These are phyloP conservation scores for Cinara cedri DNA, from an alignment of 2,888 invertebrate species.

Conservation along the genomic window DNA sequence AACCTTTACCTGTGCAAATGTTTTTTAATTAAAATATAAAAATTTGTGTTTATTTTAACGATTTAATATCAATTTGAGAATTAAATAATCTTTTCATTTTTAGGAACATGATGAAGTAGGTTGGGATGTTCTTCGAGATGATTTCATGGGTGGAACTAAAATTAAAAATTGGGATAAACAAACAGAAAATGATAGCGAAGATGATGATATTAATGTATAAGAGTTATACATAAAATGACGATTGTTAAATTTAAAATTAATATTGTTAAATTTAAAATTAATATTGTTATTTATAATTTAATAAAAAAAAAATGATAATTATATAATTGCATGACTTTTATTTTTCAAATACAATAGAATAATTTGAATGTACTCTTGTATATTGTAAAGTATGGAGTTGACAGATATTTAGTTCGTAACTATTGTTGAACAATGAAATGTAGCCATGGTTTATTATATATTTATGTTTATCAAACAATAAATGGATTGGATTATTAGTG, in stretches of 20 bases:
- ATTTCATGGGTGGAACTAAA: conserved; percentile 87
- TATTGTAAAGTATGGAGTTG: too few relatives aligned
- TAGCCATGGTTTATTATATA: too few relatives aligned
- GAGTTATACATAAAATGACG: neutral
- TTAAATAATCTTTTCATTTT: conserved; percentile 64
- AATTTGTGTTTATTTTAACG: too few relatives aligned
- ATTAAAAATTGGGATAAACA: conserved; percentile 92
- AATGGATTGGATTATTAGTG: too few relatives aligned
- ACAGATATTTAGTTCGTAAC: too few relatives aligned
- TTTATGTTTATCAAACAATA: too few relatives aligned
- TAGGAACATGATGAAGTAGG: conserved; percentile 59
- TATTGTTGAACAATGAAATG: too few relatives aligned
- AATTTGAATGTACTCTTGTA: too few relatives aligned
- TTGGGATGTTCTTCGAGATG: conserved; percentile 72
- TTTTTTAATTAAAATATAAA: too few relatives aligned
- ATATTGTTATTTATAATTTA: neutral
- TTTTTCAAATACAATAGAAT: conserved; percentile 5
- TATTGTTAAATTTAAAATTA: conserved; percentile 4
- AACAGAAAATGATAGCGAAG: conserved; percentile 60
- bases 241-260: conserved; percentile 8
- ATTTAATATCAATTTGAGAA: neutral
- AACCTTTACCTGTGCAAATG: too few relatives aligned
- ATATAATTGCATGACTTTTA: conserved; percentile 7
- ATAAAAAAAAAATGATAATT: conserved; percentile 9
- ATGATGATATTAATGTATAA: conserved; percentile 28